Evolutionary conservation across 1,140 invertebrate species (phyloP), one percentile per base, ranked within the genome.

Genomic region (Tachypleus tridentatus): DNA sequence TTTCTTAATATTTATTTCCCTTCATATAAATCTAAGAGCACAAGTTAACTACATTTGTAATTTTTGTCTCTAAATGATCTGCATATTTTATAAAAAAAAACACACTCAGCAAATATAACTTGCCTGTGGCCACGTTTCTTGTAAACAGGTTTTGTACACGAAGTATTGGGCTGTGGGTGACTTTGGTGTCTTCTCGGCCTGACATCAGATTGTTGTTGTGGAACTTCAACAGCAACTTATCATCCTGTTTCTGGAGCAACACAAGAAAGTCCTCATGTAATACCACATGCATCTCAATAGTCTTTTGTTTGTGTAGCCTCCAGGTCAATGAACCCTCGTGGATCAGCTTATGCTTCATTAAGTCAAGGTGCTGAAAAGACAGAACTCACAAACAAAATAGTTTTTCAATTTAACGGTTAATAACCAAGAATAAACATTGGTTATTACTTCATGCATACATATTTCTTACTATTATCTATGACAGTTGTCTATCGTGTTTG

Each of bases 211-310:
- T 77, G 49, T 75, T 79, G 70, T 74, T 78, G 78, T 87, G 86
- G 74, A 84, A 87, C 74, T 92, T 92, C 7, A 93, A 77, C 47
- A 88, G 79, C 73, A 86, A 90, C 74, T 87, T 88, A 68, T 95
- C 91, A 69, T 90, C 88, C 73, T 89, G 86, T 73, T 88, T 88
- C 71, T 93, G 89, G 48, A 96, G 78, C 58, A 97, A 80, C 49
- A 97, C 84, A 70, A 97, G 86, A 72, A 87, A 84, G 72, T 91
- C 87, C 73, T 95, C 88, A 61, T 95, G 80, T 9, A 97, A 77
- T 48, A 96, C 80, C 9, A 93, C 88, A 73, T 93, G 88, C 61
- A 96, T 77, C 71, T 93, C 90, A 7, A 93, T 82, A 54, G 81
- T 82, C 74, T 91, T 91, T 58, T 76, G 74, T 51, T 86, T 84